phyloP scores from a whole-genome alignment of 1,140 invertebrate species.

The Protaetia brevitarsis region DNA sequence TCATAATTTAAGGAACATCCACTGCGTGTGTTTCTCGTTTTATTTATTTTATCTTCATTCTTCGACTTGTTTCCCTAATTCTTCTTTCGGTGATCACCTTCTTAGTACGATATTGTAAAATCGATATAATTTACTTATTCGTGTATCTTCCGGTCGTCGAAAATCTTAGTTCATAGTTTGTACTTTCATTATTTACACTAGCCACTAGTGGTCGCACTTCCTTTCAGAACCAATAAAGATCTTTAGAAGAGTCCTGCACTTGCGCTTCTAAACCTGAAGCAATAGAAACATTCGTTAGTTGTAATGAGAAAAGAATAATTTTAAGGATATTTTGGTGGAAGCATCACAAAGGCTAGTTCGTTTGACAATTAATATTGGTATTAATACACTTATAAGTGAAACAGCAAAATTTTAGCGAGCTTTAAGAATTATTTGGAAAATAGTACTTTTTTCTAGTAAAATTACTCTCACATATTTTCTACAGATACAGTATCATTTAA shows the following conservation, averaged over 20 bases:
- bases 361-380: too few relatives aligned
- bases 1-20: slow-evolving; percentile 7
- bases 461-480: too few relatives aligned
- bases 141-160: slow-evolving; percentile 32
- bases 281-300: slow-evolving; percentile 26
- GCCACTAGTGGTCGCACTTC: neutral
- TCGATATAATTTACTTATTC: slow-evolving; percentile 3
- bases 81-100: too few relatives aligned
- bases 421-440: too few relatives aligned
- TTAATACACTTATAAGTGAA: too few relatives aligned
- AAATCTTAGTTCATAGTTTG: slow-evolving; percentile 18
- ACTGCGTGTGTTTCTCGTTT: neutral
- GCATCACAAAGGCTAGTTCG: slow-evolving; percentile 18
- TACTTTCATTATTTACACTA: slow-evolving; percentile 27
- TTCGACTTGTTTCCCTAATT: too few relatives aligned
- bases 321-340: neutral
- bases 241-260: slow-evolving; percentile 58
- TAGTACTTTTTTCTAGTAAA: too few relatives aligned
- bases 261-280: slow-evolving; percentile 56
- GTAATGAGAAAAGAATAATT: slow-evolving; percentile 6
- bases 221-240: slow-evolving; percentile 56
- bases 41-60: neutral
- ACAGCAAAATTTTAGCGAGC: too few relatives aligned
- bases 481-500: too few relatives aligned
- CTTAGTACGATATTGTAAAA: too few relatives aligned